phyloP scores from a whole-genome alignment of 2,797 vertebrate genomes.

The Anguilla marmorata region DNA sequence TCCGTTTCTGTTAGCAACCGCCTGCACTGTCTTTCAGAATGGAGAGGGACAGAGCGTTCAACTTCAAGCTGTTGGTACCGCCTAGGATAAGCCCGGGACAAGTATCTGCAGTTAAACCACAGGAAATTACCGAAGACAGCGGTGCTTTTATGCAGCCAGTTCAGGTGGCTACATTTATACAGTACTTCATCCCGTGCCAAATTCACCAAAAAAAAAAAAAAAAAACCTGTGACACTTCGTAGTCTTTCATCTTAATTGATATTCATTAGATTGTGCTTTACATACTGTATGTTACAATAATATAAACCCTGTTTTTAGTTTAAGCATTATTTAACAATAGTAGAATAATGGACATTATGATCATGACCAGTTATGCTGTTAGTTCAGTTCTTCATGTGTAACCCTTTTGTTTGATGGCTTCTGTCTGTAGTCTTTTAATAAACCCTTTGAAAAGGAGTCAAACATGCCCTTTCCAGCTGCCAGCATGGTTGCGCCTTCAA shows the following conservation, averaged over 20 bases:
- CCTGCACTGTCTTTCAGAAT: conserved; percentile 53
- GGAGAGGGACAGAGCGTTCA: conserved; percentile 66
- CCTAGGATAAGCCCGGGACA: conserved; percentile 58
- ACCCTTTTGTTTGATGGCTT: conserved; percentile 27
- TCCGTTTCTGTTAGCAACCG: not conserved
- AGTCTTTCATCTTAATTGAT: not conserved
- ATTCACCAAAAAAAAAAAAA: not conserved
- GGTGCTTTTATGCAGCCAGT: conserved; percentile 41
- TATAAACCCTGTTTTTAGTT: not conserved
- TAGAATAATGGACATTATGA: not conserved
- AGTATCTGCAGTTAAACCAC: conserved; percentile 62
- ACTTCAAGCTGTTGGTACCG: conserved; percentile 72
- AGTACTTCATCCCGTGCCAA: not conserved
- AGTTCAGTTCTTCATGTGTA: not conserved
- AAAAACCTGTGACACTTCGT: not conserved
- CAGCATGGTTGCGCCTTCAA: conserved; percentile 57
- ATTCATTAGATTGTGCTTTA: not conserved
- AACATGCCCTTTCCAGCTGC: conserved; percentile 60
- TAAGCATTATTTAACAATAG: not conserved
- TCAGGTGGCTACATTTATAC: not conserved
- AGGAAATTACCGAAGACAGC: conserved; percentile 51
- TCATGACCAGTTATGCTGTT: not conserved
- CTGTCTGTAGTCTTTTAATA: conserved; percentile 67
- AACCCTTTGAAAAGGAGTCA: conserved; percentile 69
- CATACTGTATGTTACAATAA: not conserved